Conservation (phyloP, 2,888 invertebrate genomes). For the Arctia plantaginis region DNA sequence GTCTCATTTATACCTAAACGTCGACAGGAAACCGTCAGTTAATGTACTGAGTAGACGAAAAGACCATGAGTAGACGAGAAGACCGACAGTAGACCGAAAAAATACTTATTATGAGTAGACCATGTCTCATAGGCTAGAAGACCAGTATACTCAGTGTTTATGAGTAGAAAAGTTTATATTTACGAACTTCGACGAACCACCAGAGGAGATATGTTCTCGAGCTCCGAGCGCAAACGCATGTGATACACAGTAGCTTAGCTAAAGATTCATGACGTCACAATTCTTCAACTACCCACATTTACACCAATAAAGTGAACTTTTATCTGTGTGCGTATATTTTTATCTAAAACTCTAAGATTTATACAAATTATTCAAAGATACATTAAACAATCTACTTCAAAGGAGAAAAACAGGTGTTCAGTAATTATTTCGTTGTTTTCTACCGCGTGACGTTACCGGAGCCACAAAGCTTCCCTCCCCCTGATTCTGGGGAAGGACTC, state of each 20-base stretch:
- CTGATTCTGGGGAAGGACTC: no score
- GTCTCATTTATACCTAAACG: constrained; percentile 82
- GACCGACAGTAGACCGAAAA: constrained; percentile 7
- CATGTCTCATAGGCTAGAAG: background rate
- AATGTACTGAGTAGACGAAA: constrained; percentile 6
- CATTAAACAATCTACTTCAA: no score
- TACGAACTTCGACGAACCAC: background rate
- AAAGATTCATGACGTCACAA: background rate
- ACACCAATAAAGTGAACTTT: background rate
- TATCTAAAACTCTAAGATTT: no score
- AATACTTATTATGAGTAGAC: constrained; percentile 49
- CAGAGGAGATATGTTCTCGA: background rate
- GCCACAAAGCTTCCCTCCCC: no score
- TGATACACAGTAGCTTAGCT: background rate
- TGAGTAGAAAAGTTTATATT: background rate
- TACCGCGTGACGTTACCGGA: no score
- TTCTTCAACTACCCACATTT: background rate
- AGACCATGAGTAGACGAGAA: constrained; percentile 55
- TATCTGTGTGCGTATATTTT: no score
- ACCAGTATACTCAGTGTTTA: constrained; percentile 1
- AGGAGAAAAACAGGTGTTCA: no score
- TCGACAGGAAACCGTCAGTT: constrained; percentile 50
- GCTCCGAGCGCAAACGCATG: background rate
- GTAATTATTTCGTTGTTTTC: no score
- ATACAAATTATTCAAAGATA: no score